phyloP scores from a whole-genome alignment of 2,113 vertebrate species.

The Saccopteryx bilineata region DNA sequence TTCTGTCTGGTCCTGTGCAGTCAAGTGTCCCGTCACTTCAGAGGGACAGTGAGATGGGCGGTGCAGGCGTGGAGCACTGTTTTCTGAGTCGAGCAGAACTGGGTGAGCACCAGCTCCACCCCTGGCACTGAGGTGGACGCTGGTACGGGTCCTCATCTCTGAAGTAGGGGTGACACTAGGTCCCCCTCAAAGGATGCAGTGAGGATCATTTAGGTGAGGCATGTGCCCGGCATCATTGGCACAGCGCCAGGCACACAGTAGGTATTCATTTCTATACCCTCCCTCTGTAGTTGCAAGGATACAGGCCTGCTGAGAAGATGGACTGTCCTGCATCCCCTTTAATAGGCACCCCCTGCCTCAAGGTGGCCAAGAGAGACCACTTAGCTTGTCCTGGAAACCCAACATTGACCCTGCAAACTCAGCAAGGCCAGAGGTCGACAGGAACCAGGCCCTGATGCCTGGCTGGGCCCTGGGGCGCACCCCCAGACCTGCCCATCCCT shows the following conservation, averaged over 20 bases:
- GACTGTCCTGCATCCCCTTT: background rate
- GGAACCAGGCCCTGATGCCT: background rate
- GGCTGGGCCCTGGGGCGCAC: background rate
- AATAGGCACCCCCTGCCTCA: background rate
- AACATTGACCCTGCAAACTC: background rate
- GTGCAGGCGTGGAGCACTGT: fast-evolving
- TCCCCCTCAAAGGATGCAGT: fast-evolving
- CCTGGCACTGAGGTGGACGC: background rate
- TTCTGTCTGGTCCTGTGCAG: background rate
- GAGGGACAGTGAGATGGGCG: fast-evolving
- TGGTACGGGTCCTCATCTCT: background rate
- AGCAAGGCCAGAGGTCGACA: background rate
- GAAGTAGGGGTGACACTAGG: background rate
- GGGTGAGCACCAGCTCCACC: background rate
- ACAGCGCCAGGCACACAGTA: background rate
- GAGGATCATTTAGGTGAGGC: background rate
- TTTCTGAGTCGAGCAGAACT: background rate
- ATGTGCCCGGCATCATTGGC: fast-evolving
- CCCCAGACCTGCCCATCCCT: background rate
- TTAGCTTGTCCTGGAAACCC: background rate
- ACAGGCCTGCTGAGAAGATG: background rate
- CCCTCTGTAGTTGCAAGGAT: background rate
- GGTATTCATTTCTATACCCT: background rate
- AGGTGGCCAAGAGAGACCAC: background rate
- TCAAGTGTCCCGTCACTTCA: too few species aligned